These are phyloP conservation scores for Ectemnius lituratus DNA, from an alignment of 2,888 invertebrate genomes.

Conservation along the genomic window DNA sequence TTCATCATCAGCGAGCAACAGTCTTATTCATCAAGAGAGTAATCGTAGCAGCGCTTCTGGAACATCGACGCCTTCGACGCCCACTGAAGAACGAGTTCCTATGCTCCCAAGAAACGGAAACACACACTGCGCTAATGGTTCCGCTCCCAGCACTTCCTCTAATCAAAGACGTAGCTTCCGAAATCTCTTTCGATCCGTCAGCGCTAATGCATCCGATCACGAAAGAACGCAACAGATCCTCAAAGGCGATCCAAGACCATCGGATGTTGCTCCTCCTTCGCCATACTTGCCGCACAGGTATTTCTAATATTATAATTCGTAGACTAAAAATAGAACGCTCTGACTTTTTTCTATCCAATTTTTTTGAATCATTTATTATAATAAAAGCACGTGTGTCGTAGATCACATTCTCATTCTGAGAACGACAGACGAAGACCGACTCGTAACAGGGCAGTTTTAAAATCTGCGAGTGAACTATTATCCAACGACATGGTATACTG, in stretches of 20 bases:
- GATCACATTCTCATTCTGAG: slow-evolving; percentile 74
- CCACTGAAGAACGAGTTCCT: slow-evolving; percentile 63
- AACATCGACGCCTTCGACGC: slow-evolving; percentile 60
- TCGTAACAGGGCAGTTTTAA: slow-evolving; percentile 65
- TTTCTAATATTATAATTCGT: neutral
- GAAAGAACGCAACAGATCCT: slow-evolving; percentile 84
- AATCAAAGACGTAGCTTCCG: slow-evolving; percentile 79
- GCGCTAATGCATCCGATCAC: slow-evolving; percentile 81
- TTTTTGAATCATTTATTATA: neutral
- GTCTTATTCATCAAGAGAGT: slow-evolving; percentile 56
- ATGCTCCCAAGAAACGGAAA: slow-evolving; percentile 55
- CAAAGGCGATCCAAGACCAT: slow-evolving; percentile 84
- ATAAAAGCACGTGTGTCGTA: neutral
- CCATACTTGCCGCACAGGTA: slow-evolving; percentile 72
- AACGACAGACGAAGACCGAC: slow-evolving; percentile 64
- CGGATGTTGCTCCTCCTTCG: slow-evolving; percentile 83
- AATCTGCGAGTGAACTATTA: slow-evolving; percentile 74
- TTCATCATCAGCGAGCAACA: slow-evolving; percentile 58
- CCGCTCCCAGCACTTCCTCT: slow-evolving; percentile 31
- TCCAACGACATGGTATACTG: slow-evolving; percentile 73
- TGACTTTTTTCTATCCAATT: neutral
- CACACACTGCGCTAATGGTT: slow-evolving; percentile 19
- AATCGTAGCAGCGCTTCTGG: slow-evolving; percentile 57
- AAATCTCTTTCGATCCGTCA: slow-evolving; percentile 82
- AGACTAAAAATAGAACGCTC: neutral